Base-by-base conservation (phyloP, 2,113 vertebrate species). In the Mus spicilegus region DNA sequence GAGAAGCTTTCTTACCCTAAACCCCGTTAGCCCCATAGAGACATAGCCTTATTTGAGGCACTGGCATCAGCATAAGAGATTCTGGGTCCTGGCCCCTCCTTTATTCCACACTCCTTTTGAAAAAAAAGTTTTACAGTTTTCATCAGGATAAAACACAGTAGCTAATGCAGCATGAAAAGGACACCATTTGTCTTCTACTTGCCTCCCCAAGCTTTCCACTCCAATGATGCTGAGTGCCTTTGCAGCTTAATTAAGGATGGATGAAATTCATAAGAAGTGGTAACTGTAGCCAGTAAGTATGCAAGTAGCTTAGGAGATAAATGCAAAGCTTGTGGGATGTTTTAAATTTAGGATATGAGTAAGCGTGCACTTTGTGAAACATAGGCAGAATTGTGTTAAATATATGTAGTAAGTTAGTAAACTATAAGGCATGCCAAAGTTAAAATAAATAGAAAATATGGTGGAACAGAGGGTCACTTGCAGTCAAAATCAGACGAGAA, bases 261-360 rank as follows among this genome's bases (percentile, higher is more conserved):
- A 86, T 92, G 72, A 93, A 95, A 95, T 85, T 90, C 82, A 46
- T 90, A 87, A 87, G 75, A 93, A 28, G 56, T 85, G 91, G 87
- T 92, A 92, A 85, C 42, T 78, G 28, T 30, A 84, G 61, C 69
- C 54, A 92, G 46, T 49, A 95, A 91, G 85, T 87, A 65, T 11
- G 1, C 4, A 63, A 92, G 89, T 80, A 95, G 76, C 77, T 95
- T 94, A 90, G 36, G 46, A 95, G 72, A 96, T 87, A 92, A 94
- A 94, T 86, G 70, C 39, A 89, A 85, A 93, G 80, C 54, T 90
- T 67, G 51, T 72, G 51, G 89, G 42, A 76, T 92, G 58, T 86
- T 94, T 96, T 96, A 97, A 96, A 96, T 92, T 96, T 90, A 97
- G 91, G 94, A 77, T 72, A 88, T 96, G 94, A 97, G 94, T 96